phyloP scores from a whole-genome alignment of 2,888 invertebrate genomes.

The Scotopteryx bipunctaria region DNA sequence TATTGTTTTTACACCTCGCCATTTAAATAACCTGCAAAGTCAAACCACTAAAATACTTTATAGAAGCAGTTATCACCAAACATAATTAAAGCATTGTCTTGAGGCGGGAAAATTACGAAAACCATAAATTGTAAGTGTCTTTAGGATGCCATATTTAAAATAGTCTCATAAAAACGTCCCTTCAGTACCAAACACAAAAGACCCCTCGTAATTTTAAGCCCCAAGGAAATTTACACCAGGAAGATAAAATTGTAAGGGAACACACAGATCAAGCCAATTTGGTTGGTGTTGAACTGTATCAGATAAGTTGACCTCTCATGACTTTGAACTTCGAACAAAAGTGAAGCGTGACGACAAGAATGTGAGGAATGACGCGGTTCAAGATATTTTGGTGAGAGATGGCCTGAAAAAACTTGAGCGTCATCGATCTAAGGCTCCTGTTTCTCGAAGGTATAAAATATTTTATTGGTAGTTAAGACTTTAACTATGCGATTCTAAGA shows the following conservation, averaged over 20 bases:
- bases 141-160: conserved; percentile 78
- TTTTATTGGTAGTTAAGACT: conserved; percentile 79
- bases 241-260: conserved; percentile 2
- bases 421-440: conserved; percentile 66
- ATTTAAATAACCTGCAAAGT: conserved; percentile 58
- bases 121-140: conserved; percentile 70
- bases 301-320: conserved; percentile 23
- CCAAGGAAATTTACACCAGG: background rate
- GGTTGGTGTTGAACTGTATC: conserved; percentile 34
- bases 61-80: conserved; percentile 70
- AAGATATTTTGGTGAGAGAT: conserved; percentile 46
- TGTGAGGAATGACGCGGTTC: conserved; percentile 37
- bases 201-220: conserved; percentile 6
- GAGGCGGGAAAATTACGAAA: conserved; percentile 64
- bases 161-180: conserved; percentile 72
- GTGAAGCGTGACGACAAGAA: background rate
- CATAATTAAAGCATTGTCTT: conserved; percentile 81
- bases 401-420: conserved; percentile 60
- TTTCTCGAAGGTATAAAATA: conserved; percentile 71
- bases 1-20: conserved; percentile 39
- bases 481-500: conserved; percentile 72
- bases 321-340: conserved; percentile 7
- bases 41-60: conserved; percentile 62
- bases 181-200: conserved; percentile 49
- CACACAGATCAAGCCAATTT: conserved; percentile 6